These are phyloP conservation scores for mouse (Mus musculus) DNA, from an alignment of 2,113 vertebrate species.

Conservation along the genomic window GRCm39 chr5:31472001-31472500, in stretches of 20 bases:
- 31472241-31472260: background rate
- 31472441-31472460: too few relatives aligned
- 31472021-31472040: background rate
- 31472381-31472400: too few relatives aligned
- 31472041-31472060: background rate
- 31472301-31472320: too few relatives aligned
- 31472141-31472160: background rate
- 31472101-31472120: background rate
- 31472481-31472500: too few relatives aligned
- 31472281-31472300: too few relatives aligned
- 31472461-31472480: too few relatives aligned
- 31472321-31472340: too few relatives aligned
- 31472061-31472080: background rate
- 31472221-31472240: background rate
- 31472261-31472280: background rate
- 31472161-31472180: background rate
- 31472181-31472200: background rate
- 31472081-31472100: background rate
- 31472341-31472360: too few relatives aligned
- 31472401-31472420: too few relatives aligned
- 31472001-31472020: background rate
- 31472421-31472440: too few relatives aligned
- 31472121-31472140: background rate
- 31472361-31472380: too few relatives aligned
- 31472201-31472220: background rate